A percentile compares a stretch with the other conserved stretches of the same genome.
phyloP scores from a whole-genome alignment of 92 coral and sea anemone genomes.

The Umimayanthus kanabou region DNA sequence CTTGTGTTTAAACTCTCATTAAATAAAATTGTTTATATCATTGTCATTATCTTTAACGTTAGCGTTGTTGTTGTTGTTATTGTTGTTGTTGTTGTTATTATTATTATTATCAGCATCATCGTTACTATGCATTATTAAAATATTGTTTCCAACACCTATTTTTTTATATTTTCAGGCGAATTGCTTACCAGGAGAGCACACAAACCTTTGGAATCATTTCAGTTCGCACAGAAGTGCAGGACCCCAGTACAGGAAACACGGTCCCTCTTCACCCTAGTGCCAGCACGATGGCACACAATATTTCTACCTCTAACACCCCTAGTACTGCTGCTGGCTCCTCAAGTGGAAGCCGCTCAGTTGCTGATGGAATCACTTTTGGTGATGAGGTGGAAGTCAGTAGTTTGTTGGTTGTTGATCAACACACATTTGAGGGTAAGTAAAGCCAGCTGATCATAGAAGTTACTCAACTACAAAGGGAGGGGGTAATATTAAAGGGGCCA shows the following conservation, averaged over 20 bases:
- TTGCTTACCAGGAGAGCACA: conserved; percentile 91
- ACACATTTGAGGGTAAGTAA: conserved; percentile 87
- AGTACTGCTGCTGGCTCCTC: conserved; percentile 61
- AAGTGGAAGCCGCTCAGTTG: conserved; percentile 56
- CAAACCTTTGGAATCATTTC: conserved; percentile 94
- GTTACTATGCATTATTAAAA: too few relatives aligned
- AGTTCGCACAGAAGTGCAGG: conserved; percentile 80
- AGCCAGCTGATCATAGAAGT: background rate
- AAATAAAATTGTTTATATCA: too few relatives aligned
- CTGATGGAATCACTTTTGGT: conserved; percentile 97
- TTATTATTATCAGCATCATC: too few relatives aligned
- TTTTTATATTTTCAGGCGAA: conserved; percentile 64
- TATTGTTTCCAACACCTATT: background rate
- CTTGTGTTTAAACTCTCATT: too few relatives aligned
- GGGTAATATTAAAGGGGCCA: background rate
- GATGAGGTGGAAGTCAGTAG: conserved; percentile 94
- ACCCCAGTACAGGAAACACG: conserved; percentile 67
- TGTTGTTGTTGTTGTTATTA: too few relatives aligned
- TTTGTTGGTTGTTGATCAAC: conserved; percentile 87
- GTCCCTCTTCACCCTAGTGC: conserved; percentile 93
- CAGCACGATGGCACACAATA: conserved; percentile 88
- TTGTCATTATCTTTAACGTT: too few relatives aligned
- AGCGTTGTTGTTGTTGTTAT: too few relatives aligned
- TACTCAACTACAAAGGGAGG: background rate
- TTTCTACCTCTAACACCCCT: conserved; percentile 64